Percentiles rank a stretch among this genome's conserved stretches.
Conservation (phyloP, 1,140 invertebrate genomes). For the Goniozus legneri region DNA sequence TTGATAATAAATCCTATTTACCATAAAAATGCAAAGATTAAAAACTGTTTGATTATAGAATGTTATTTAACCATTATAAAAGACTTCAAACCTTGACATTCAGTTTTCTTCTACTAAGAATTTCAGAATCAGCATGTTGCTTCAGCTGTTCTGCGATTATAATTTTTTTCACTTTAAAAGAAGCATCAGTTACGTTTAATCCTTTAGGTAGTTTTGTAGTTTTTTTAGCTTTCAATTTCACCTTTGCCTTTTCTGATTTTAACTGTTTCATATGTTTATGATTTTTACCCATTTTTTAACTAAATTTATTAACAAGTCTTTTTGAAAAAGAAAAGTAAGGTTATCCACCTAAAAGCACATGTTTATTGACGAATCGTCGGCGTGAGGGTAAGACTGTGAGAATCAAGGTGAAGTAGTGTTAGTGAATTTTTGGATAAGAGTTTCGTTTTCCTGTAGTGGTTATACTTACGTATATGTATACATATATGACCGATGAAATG, state of each 20-base stretch:
- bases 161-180: constrained; percentile 86
- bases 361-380: no score
- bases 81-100: constrained; percentile 64
- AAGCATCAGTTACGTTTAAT: constrained; percentile 80
- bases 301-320: background rate
- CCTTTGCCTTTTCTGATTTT: constrained; percentile 74
- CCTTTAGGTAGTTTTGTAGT: constrained; percentile 69
- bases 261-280: constrained; percentile 64
- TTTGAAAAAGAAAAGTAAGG: background rate
- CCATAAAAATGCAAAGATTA: constrained; percentile 11
- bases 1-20: constrained; percentile 66
- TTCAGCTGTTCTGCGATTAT: constrained; percentile 74
- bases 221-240: constrained; percentile 67
- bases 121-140: constrained; percentile 58
- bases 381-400: no score
- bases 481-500: no score
- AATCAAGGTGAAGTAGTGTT: no score
- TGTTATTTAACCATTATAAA: constrained; percentile 7
- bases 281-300: constrained; percentile 52
- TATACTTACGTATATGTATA: no score
- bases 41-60: constrained; percentile 1
- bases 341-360: no score
- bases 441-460: no score
- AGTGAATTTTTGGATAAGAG: no score
- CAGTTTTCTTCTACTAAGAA: constrained; percentile 69